Evolutionary conservation across 1,140 invertebrate species (phyloP).

Genomic region (Papilio xuthus): DNA sequence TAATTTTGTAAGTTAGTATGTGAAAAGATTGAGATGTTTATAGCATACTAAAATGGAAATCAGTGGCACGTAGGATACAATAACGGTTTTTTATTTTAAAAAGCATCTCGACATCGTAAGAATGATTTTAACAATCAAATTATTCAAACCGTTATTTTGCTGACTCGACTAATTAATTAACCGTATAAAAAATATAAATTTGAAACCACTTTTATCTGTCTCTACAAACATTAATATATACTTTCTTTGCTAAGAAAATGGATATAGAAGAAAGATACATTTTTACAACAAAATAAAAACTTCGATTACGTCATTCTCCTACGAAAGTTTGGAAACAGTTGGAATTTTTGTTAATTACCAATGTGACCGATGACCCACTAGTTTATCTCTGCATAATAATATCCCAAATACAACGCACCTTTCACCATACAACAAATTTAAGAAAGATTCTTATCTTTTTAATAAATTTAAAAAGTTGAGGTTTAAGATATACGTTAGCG

Average conservation of each 20-base stretch:
- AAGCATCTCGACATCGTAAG: neutral
- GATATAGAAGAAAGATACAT: too few species aligned
- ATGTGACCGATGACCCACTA: neutral
- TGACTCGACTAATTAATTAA: neutral
- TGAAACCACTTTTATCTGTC: too few species aligned
- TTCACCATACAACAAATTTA: constrained; percentile 1
- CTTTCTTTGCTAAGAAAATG: too few species aligned
- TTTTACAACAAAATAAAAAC: too few species aligned
- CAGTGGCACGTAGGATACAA: neutral
- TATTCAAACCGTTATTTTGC: neutral
- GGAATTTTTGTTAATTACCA: neutral
- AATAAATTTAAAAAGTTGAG: neutral
- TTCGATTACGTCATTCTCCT: too few species aligned
- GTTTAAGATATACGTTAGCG: neutral
- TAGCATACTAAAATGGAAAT: constrained; percentile 25
- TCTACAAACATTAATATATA: too few species aligned
- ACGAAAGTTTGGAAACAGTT: neutral
- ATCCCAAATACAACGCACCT: neutral
- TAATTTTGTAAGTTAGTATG: constrained; percentile 16
- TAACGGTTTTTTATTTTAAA: constrained; percentile 18
- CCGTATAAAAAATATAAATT: too few species aligned
- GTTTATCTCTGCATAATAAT: neutral
- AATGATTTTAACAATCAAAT: neutral
- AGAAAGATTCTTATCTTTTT: neutral
- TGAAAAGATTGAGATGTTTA: neutral